Base-by-base conservation (phyloP, 2,888 invertebrate species). In the Baccha elongata region DNA sequence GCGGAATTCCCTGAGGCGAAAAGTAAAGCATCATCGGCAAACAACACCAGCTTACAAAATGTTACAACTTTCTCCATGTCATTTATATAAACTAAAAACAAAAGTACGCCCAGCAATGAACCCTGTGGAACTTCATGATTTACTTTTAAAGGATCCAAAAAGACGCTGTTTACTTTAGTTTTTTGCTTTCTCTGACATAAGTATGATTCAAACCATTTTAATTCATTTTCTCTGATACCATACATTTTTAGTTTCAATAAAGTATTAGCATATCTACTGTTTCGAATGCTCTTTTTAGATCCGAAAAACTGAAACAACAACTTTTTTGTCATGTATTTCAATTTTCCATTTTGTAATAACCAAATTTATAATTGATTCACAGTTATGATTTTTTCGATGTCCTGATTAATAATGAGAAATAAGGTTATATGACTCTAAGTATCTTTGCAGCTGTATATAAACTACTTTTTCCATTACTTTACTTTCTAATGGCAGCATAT, bases 331-430 rank as follows among this genome's bases (percentile, higher is more conserved):
- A 17, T 53, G 35, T 1, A n/a, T n/a, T n/a, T n/a, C n/a, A n/a
- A 23, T 23, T 23, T 23, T 23, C 23, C 23, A 55, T 19, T 55
- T 55, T 4, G 29, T 35, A 13, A 55, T 35, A 1, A 55, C 55
- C 0, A 55, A 26, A 21, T 55, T 55, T 5, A 55, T 35, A 11
- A 55, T n/a, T 2, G 37, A 55, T 55, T 55, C 55, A 10, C 35
- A 55, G n/a, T 37, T 55, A 13, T 55, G 55, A n/a, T 55, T 35
- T 35, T 55, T 55, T 17, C 32, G 32, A 13, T 15, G 35, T 4
- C 55, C 55, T 17, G 55, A 32, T 55, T 55, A 35, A 17, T 55
- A 21, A n/a, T 21, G 13, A 0, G 17, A 58, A 11, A 37, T 55
- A 37, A 55, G 40, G 19, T 37, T 37, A 15, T n/a, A 13, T 11